Base-by-base conservation (phyloP, 2,113 vertebrate species). In the Apaloderma vittatum region DNA sequence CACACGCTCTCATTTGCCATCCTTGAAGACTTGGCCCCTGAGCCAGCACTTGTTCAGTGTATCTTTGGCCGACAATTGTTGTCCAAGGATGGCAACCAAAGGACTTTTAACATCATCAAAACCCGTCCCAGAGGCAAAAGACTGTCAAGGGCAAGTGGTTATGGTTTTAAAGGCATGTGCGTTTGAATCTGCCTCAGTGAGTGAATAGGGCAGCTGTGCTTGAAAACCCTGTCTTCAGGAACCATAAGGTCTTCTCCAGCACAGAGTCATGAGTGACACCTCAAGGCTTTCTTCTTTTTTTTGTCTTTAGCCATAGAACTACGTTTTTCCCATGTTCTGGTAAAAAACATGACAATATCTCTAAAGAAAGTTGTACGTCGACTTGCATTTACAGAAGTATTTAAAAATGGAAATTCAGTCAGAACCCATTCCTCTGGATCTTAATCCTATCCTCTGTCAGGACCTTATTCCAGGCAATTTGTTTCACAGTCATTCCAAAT, bases 371-470 rank as follows among this genome's bases (percentile, higher is more conserved):
- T 46, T 24, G 19, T 34, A 12, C 45, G 48, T 34, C 37, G 88
- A 40, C 65, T 20, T 70, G 70, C 58, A 76, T 15, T 45, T 48
- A 26, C 2, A 20, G 20, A 18, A 86, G n/a, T 24, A 9, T 26
- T 90, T 84, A 18, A 80, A 91, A 88, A 32, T 10, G 95, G 52
- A 43, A 94, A 67, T 63, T 70, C 52, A 55, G 59, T 11, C 67
- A 62, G 51, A 90, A 82, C 12, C 6, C 10, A 21, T 0, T 49
- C 27, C 75, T 59, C 5, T 67, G n/a, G 70, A 23, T 34, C 62
- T 84, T 89, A 93, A 81, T 93, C 73, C 85, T 75, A 86, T 93
- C 90, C 92, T 73, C 46, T 62, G 55, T 49, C 80, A 89, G 72
- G 36, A 40, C 27, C 34, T 70, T 49, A 48, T 29, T 90, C 83